These are phyloP conservation scores for Trachemys scripta DNA, from an alignment of 2,113 vertebrate species.

Conservation along the genomic window DNA sequence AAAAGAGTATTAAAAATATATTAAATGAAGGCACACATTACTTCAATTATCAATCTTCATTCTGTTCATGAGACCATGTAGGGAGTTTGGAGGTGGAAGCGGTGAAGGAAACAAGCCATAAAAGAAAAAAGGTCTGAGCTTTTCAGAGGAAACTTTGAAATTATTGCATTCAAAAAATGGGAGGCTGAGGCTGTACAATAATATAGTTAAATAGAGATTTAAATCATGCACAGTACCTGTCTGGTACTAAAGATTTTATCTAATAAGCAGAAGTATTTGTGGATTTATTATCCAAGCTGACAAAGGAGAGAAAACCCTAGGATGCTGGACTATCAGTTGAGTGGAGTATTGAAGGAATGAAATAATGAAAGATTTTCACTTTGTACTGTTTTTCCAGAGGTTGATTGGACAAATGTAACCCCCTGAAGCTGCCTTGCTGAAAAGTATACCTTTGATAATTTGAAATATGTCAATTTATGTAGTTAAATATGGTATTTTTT, in stretches of 20 bases:
- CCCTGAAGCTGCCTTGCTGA: constrained; percentile 17
- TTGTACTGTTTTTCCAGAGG: background rate
- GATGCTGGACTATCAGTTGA: background rate
- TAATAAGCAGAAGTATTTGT: background rate
- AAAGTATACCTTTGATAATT: constrained; percentile 10
- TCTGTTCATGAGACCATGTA: background rate
- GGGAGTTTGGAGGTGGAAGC: background rate
- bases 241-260: background rate
- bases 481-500: constrained; percentile 40
- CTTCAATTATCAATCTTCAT: background rate
- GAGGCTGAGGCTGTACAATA: background rate
- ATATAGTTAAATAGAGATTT: background rate
- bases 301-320: background rate
- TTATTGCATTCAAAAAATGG: background rate
- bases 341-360: accelerated
- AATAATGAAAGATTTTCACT: background rate
- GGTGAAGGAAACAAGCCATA: background rate
- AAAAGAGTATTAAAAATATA: background rate
- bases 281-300: background rate
- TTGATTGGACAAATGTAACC: background rate
- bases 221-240: background rate
- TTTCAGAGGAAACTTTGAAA: background rate
- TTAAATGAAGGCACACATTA: background rate
- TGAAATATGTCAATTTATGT: constrained; percentile 34
- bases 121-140: background rate